These are phyloP conservation scores for Drosophila phalerata DNA, from an alignment of 2,888 invertebrate species.

Conservation along the genomic window DNA sequence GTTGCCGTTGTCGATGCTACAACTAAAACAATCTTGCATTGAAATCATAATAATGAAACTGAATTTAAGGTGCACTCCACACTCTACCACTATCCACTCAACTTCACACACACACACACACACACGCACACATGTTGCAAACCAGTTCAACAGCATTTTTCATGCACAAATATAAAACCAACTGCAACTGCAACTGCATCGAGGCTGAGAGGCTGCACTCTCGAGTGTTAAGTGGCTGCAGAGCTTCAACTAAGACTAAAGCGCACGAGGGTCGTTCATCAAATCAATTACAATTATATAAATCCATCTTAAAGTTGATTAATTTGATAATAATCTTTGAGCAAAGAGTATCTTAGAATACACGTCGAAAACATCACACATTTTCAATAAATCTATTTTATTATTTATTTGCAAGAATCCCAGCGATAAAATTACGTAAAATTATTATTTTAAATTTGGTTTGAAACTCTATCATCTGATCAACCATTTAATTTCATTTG, in stretches of 20 bases:
- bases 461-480: too few species aligned
- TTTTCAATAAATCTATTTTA: too few species aligned
- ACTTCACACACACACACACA: slow-evolving; percentile 48
- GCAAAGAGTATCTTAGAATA: too few species aligned
- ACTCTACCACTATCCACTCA: slow-evolving; percentile 22
- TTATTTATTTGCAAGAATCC: too few species aligned
- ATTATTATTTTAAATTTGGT: too few species aligned
- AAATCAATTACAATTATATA: slow-evolving; percentile 26
- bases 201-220: slow-evolving; percentile 45
- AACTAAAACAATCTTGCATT: slow-evolving; percentile 70
- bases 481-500: too few species aligned
- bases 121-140: slow-evolving; percentile 34
- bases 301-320: neutral
- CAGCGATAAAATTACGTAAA: too few species aligned
- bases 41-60: slow-evolving; percentile 80
- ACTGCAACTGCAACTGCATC: slow-evolving; percentile 41
- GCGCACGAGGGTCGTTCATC: slow-evolving; percentile 47
- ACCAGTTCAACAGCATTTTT: slow-evolving; percentile 79
- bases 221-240: slow-evolving; percentile 58
- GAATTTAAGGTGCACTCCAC: slow-evolving; percentile 77
- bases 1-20: slow-evolving; percentile 51
- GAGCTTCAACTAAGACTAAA: slow-evolving; percentile 22
- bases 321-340: too few species aligned
- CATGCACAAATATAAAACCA: slow-evolving; percentile 50
- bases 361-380: too few species aligned